Conservation (phyloP, 2,888 invertebrate species). For the Notocelia uddmanniana region DNA sequence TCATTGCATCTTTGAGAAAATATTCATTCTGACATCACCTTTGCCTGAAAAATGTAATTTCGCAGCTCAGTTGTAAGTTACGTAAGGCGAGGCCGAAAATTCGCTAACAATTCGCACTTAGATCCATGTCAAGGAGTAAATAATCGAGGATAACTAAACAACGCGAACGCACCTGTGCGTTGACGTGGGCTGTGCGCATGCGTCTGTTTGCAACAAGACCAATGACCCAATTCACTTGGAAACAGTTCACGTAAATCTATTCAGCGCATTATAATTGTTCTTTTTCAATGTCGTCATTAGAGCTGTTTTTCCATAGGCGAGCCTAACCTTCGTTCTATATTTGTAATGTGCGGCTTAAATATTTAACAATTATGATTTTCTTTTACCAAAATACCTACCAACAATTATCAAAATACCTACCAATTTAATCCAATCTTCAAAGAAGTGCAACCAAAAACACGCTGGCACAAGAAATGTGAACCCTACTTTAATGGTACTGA, state of each 20-base stretch:
- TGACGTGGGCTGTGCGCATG: slow-evolving; percentile 56
- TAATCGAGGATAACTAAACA: slow-evolving; percentile 70
- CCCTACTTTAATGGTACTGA: too few species aligned
- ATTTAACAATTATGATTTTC: background rate
- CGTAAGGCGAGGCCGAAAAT: slow-evolving; percentile 42
- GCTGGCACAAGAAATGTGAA: too few species aligned
- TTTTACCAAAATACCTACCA: too few species aligned
- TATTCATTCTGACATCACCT: background rate
- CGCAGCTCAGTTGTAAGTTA: slow-evolving; percentile 23
- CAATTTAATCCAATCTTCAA: too few species aligned
- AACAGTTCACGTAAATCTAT: slow-evolving; percentile 42
- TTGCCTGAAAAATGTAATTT: background rate
- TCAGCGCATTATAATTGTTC: slow-evolving; percentile 22
- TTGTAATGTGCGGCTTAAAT: background rate
- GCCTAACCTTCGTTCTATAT: background rate
- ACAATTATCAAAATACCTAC: too few species aligned
- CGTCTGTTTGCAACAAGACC: slow-evolving; percentile 54
- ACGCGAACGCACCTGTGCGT: slow-evolving; percentile 56
- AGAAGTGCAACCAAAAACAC: too few species aligned
- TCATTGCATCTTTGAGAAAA: too few species aligned
- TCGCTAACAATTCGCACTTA: slow-evolving; percentile 51
- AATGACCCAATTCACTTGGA: slow-evolving; percentile 57
- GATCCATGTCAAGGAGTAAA: slow-evolving; percentile 69
- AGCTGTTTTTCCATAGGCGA: background rate
- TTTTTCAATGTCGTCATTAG: slow-evolving; percentile 31